Percentiles rank a stretch among this genome's conserved stretches.
These are phyloP conservation scores for Cyclophora albipunctata DNA, from an alignment of 2,888 invertebrate species.

Conservation along the genomic window DNA sequence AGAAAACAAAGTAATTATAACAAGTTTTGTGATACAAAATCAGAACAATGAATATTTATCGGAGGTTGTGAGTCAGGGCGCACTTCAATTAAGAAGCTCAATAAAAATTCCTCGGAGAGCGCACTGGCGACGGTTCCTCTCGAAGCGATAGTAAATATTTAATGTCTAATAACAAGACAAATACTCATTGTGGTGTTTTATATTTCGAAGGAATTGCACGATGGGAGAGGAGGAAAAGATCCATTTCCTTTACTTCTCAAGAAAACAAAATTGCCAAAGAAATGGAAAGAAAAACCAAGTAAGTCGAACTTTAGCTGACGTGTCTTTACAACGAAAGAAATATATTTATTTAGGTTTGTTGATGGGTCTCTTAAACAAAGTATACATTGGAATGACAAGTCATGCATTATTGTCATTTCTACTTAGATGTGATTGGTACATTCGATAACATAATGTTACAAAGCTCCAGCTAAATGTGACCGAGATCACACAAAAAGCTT, in stretches of 20 bases:
- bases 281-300: constrained; percentile 78
- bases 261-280: constrained; percentile 85
- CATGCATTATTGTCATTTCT: constrained; percentile 4
- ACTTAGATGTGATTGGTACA: neutral
- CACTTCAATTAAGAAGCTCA: constrained; percentile 35
- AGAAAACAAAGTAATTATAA: no score
- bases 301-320: constrained; percentile 11
- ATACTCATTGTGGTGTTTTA: constrained; percentile 6
- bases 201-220: constrained; percentile 76
- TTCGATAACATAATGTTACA: neutral
- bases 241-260: constrained; percentile 84
- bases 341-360: no score
- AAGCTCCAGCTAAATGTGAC: constrained; percentile 7
- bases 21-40: constrained; percentile 21
- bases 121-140: constrained; percentile 14
- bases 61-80: constrained; percentile 22
- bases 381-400: neutral
- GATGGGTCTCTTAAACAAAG: no score
- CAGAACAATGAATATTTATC: constrained; percentile 53
- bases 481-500: constrained; percentile 26
- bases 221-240: constrained; percentile 83
- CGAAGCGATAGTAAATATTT: constrained; percentile 16
- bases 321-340: neutral
- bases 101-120: constrained; percentile 30
- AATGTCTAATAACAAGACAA: constrained; percentile 12